Evolutionary conservation across 1,140 invertebrate genomes (phyloP), one percentile per base, ranked within the genome.

Genomic region (Brachionus paranguensis): DNA sequence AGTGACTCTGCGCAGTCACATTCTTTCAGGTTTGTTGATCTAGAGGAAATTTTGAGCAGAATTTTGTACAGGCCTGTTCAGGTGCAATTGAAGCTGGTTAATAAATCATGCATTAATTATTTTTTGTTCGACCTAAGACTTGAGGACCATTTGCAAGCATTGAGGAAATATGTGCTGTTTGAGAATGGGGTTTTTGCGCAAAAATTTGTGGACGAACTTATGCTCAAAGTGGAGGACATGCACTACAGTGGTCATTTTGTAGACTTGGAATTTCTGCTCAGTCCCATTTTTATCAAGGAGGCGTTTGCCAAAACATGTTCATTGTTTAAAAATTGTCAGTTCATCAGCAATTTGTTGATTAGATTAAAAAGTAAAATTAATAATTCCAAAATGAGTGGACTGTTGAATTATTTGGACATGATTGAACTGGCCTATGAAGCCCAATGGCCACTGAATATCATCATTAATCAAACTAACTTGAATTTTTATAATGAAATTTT

Each of bases 161-260:
- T 81, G 53, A 81, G 78, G 29, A 81, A 81, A 47, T 81, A 81
- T 47, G 20, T 81, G 17, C 20, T 81, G 20, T 81, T 81, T 14
- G 78, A 81, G 27, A 64, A 81, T 81, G 78, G 78, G 11, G n/a
- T 64, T 20, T 81, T 81, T 64, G 78, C 78, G n/a, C 78, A 81
- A 64, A 81, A n/a, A 41, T 68, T 81, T 41, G 78, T 81, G 14
- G 78, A 81, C 24, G 78, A 81, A 60, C 27, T 81, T 12, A 29
- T 50, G 20, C 5, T 27, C 11, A 47, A 24, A 76, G 27, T 76
- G 11, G n/a, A 72, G 17, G 33, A 72, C 17, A 72, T 43, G 17
- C 29, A 72, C n/a, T 72, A 72, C 27, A 68, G 24, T 74, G 47
- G 29, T 47, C 55, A 60, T 5, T 64, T 33, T 33, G 17, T 81